Conservation (phyloP, 2,113 vertebrate genomes). For the Protomyctophum bolini region DNA sequence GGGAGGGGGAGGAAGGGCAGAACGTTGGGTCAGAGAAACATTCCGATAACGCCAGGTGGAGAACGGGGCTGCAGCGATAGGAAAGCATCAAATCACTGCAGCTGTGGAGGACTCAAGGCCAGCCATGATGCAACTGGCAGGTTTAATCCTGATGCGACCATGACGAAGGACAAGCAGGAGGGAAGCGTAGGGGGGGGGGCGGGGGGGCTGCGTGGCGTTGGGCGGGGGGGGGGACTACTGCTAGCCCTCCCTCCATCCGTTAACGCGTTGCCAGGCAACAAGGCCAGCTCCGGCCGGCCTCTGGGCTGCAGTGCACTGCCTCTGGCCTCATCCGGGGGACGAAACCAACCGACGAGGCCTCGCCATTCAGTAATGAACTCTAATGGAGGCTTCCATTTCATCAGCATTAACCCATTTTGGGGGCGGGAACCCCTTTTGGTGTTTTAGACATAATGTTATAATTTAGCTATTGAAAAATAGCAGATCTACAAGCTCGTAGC, state of each 20-base stretch:
- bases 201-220: neutral
- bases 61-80: neutral
- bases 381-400: conserved; percentile 51
- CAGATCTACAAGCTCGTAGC: no score
- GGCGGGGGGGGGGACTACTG: conserved; percentile 54
- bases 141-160: conserved; percentile 57
- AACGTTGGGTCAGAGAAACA: conserved; percentile 14
- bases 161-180: conserved; percentile 60
- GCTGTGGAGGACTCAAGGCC: conserved; percentile 58
- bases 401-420: no score
- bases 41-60: conserved; percentile 1
- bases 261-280: conserved; percentile 82
- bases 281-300: conserved; percentile 69
- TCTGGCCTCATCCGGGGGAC: conserved; percentile 69
- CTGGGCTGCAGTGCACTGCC: conserved; percentile 71
- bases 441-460: no score
- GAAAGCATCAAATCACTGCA: conserved; percentile 37
- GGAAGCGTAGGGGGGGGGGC: neutral
- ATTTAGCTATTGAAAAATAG: no score
- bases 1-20: neutral
- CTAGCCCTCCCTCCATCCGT: conserved; percentile 57
- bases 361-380: conserved; percentile 43
- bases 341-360: conserved; percentile 41
- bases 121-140: conserved; percentile 33
- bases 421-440: no score